Base-by-base conservation (phyloP, 2,113 vertebrate genomes). In the Sturnus vulgaris region DNA sequence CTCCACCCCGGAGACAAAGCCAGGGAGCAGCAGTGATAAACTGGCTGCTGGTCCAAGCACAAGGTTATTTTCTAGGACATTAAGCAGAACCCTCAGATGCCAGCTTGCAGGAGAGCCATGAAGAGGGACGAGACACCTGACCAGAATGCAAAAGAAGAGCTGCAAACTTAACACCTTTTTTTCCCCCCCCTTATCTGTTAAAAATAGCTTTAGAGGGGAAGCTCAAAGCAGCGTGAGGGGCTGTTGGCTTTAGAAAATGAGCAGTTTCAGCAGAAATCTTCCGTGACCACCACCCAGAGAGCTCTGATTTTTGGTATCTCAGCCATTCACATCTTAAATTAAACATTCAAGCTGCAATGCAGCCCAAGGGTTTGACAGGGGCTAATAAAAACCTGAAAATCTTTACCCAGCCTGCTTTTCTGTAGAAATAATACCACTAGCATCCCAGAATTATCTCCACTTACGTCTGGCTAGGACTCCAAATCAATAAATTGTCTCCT, bases 31-130 rank as follows among this genome's bases (percentile, higher is more conserved):
- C 65, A 40, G 78, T 1, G 44, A 66, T 49, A 7, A 69, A 72
- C 28, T 5, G 25, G 57, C 89, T 49, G 18, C 1, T 50, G 31
- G 21, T 28, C 69, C 23, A 12, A 37, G 76, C 89, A 53, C 93
- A 89, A 89, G 89, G 91, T 92, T 46, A 95, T 95, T 95, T 82
- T 82, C 78, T 69, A 95, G 96, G 94, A 82, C 94, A 53, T 84
- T 40, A 53, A 84, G 23, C 80, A 49, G 63, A 68, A 33, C 22
- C 77, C 64, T 78, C 7, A 5, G 75, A 52, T 65, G 23, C 55
- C 17, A 15, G 71, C 56, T 64, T 63, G 66, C n/a, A 46, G 56
- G 73, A 77, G 53, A 82, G 35, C 49, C 82, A 9, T 0, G 28
- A 35, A 37, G 77, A 91, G 65, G 9, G 2, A 40, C 25, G 27